Evolutionary conservation across 2,113 vertebrate species (phyloP), one percentile per base, ranked within the genome.

Genomic region (Atractosteus spatula): DNA sequence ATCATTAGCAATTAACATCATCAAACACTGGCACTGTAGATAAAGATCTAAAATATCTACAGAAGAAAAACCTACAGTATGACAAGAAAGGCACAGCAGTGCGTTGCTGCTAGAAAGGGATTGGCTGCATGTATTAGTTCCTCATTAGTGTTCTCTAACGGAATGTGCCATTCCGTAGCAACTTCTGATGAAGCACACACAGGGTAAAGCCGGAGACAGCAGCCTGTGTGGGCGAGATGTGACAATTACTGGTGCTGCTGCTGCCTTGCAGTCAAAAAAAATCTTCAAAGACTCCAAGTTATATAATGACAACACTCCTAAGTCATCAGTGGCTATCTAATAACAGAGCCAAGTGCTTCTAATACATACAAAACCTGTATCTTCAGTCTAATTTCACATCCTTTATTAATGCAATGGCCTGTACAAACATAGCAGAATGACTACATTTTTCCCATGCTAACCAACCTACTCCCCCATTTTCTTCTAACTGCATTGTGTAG

Each of bases 191-290:
- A 61, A 11, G 55, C 69, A 70, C 13, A 41, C n/a, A 57, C 14
- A 55, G 42, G 62, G 61, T 11, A 41, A 43, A 44, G 70, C 17
- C 42, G 65, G 69, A 73, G 67, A 57, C 74, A 71, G 77, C 66
- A 74, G 71, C 69, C 72, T 75, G 76, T 71, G 74, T 79, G 79
- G 79, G 83, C 74, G 62, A 74, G 73, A 74, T 67, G 73, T 76
- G 73, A 77, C 74, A 80, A 82, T 84, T 74, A 80, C 68, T 67
- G 71, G 69, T 74, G 73, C 77, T 78, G 71, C 77, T 57, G 54
- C 78, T 75, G 71, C 78, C 81, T 70, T 57, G 68, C 66, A 76
- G 75, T 73, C 41, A 72, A 55, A 16, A 55, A 4, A 51, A 62
- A 62, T 45, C 45, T 62, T 63, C 41, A 6, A 68, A 74, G 73